Base-by-base conservation (phyloP, 64 coral and sea anemone genomes). In the Montipora cactus region DNA sequence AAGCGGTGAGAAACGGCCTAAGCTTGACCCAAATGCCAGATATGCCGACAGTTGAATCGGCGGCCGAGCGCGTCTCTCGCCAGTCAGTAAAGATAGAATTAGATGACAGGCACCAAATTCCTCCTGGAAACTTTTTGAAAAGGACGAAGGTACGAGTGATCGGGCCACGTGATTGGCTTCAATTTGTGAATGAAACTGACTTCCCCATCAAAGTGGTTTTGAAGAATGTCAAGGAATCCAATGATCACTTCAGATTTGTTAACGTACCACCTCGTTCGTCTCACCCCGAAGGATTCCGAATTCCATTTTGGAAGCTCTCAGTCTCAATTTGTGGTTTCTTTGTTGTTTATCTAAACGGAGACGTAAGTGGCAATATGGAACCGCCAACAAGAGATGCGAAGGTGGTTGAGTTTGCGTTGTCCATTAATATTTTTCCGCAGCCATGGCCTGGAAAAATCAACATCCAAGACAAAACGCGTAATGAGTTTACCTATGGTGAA, bases 161-260 rank as follows among this genome's bases (percentile, higher is more conserved):
- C 2, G 47, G 67, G 12, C 8, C 9, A 16, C 0, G 20, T 18
- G 23, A 16, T 76, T 44, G 16, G 22, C 47, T 80, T 69, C 77
- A 81, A 46, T 91, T 91, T 46, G 80, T 91, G 1, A 91, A 82
- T 14, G 64, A 81, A 20, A 81, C 89, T 23, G 25, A 74, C 13
- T 91, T 82, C 49, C 74, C 55, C 44, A 82, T 82, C 78, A 91
- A 81, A 48, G 48, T 91, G 28, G 66, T 91, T 49, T 81, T 67
- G 7, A 79, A 61, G 11, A 59, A 9, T 20, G 49, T 82, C 25
- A 47, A 79, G 18, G 5, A 4, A 11, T 64, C 4, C 15, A 45
- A 67, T 44, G 3, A 8, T 47, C 23, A 45, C 53, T 46, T 67
- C 5, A 64, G 52, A 13, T 82, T 82, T 22, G 47, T 73, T 5